Percentiles rank a stretch among this genome's conserved stretches.
These are phyloP conservation scores for Callyntrura sp. DNA, from an alignment of 2,888 invertebrate species.

Conservation along the genomic window DNA sequence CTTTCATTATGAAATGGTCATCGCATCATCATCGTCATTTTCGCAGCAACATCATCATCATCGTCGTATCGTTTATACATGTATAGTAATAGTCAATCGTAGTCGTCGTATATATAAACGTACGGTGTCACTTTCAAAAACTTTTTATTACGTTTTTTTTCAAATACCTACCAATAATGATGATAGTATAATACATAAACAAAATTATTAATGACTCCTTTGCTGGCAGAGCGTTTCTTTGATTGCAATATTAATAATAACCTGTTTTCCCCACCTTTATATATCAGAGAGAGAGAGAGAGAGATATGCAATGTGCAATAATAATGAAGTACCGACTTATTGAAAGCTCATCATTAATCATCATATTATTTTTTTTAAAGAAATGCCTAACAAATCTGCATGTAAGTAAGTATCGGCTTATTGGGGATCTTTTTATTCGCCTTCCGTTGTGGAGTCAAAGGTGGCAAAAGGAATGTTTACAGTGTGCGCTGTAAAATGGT, in stretches of 20 bases:
- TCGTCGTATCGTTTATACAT: not conserved
- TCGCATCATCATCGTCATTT: not conserved
- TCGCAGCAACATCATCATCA: too few relatives aligned
- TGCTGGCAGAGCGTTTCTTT: not conserved
- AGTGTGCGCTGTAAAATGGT: too few relatives aligned
- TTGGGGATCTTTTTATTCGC: not conserved
- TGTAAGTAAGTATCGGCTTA: too few relatives aligned
- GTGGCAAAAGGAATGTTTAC: too few relatives aligned
- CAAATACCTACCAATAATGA: not conserved
- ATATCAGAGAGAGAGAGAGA: too few relatives aligned
- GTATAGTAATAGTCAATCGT: not conserved
- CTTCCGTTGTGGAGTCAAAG: too few relatives aligned
- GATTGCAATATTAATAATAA: conserved; percentile 32
- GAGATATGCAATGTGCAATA: not conserved
- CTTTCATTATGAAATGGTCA: not conserved
- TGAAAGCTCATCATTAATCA: conserved; percentile 36
- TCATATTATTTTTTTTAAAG: not conserved
- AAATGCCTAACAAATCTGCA: not conserved
- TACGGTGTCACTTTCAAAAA: conserved; percentile 23
- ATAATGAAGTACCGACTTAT: conserved; percentile 26
- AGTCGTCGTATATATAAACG: too few relatives aligned
- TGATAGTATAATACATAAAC: not conserved
- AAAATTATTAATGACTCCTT: conserved; percentile 34
- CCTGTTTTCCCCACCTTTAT: conserved; percentile 9
- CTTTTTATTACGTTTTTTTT: not conserved